Evolutionary conservation across 2,797 vertebrate species (phyloP).

Genomic region (Chloroceryle amazona): DNA sequence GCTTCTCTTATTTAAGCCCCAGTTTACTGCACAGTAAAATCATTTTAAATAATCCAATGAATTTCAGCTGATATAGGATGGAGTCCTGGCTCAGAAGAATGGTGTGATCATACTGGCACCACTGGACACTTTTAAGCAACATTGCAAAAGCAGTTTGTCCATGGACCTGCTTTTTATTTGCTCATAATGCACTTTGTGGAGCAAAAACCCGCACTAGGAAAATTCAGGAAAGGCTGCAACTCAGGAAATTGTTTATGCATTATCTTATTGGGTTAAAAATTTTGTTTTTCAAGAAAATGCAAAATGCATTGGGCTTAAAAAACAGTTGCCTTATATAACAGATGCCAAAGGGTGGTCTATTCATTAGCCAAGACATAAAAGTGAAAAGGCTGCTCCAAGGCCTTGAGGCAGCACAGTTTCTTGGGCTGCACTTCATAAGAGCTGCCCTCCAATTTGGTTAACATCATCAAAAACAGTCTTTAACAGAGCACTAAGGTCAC

Average conservation of each 20-base stretch:
- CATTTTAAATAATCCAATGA: not conserved
- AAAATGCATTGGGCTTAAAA: slow-evolving; percentile 21
- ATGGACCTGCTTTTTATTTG: not conserved
- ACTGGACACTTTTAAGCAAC: not conserved
- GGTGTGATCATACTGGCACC: not conserved
- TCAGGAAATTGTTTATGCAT: not conserved
- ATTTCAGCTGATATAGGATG: not conserved
- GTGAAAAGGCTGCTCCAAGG: slow-evolving; percentile 39
- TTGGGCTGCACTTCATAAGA: slow-evolving; percentile 34
- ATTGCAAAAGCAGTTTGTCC: not conserved
- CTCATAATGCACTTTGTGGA: not conserved
- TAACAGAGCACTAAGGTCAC: not conserved
- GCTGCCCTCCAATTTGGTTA: slow-evolving; percentile 56
- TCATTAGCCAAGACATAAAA: slow-evolving; percentile 58
- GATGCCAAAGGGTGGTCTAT: slow-evolving; percentile 52
- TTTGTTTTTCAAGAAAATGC: slow-evolving; percentile 30
- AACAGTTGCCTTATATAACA: slow-evolving; percentile 37
- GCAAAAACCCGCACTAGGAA: slow-evolving; percentile 13
- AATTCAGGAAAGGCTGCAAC: not conserved
- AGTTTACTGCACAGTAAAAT: not conserved
- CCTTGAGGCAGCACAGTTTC: slow-evolving; percentile 39
- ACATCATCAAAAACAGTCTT: slow-evolving; percentile 30
- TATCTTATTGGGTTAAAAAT: not conserved
- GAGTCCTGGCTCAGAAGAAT: not conserved
- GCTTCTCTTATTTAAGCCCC: not conserved